Evolutionary conservation across 2,113 vertebrate species (phyloP), one percentile per base, ranked within the genome.

Genomic region (Otolemur garnettii): DNA sequence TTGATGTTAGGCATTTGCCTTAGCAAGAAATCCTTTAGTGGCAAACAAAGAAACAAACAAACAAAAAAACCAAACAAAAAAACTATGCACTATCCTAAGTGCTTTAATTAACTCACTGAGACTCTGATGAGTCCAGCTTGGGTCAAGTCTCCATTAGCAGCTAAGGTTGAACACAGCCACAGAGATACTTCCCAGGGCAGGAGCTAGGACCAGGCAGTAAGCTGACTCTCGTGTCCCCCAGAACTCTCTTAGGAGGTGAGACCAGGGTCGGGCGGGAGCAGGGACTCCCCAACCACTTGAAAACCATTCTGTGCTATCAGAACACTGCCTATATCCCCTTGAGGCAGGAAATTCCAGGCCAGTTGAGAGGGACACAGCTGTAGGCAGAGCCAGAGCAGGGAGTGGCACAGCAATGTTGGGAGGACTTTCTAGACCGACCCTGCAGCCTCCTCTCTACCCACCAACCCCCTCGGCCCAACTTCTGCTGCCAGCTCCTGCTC

Each of bases 141-240:
- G 66, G 45, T 26, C 42, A n/a, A 14, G 42, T 24, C 13, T 50
- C 53, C 0, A 5, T 30, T 1, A 14, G 80, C 30, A 22, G 53
- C 33, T n/a, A 55, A 18, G 45, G 24, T 7, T 2, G 30, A 9
- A 26, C 1, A 17, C 8, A 0, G 28, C 50, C 4, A 0, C 21
- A 1, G 10, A 78, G 69, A 50, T 78, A 42, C 22, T 30, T 26
- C 66, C 66, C 2, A 18, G 93, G 30, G 50, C 55, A 60, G 85
- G 75, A 13, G 38, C 62, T 6, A 11, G 26, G n/a, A 14, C 68
- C 6, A 33, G 38, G 57, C 33, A 1, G 10, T 28, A 45, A 7
- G 4, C 42, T 1, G 33, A 22, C 42, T n/a, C 42, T 42, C 1
- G 0, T 53, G 69, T 26, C 1, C 26, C 28, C 62, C 2, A 22